These are phyloP conservation scores for Taurulus bubalis DNA, from an alignment of 2,113 vertebrate species.

Conservation along the genomic window DNA sequence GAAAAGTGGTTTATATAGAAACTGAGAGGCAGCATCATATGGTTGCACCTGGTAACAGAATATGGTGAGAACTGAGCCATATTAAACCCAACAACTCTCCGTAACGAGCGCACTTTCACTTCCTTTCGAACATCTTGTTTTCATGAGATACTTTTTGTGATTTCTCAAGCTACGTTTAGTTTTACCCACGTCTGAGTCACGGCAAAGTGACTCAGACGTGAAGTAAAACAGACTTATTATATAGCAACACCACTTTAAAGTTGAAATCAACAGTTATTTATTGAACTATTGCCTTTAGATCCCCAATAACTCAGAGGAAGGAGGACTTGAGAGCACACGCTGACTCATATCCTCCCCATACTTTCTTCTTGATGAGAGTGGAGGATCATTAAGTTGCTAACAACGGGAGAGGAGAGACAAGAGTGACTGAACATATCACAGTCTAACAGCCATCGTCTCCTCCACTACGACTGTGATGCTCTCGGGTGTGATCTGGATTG, in stretches of 20 bases:
- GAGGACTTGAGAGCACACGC: conserved; percentile 33
- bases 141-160: conserved; percentile 36
- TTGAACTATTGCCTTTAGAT: conserved; percentile 23
- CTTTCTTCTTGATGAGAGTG: conserved; percentile 51
- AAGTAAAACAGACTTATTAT: neutral
- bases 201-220: too few species aligned
- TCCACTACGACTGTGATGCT: conserved; percentile 37
- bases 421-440: conserved; percentile 43
- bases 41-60: conserved; percentile 77
- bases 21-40: conserved; percentile 80
- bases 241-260: conserved; percentile 2
- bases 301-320: conserved; percentile 19
- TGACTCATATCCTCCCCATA: conserved; percentile 48
- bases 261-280: conserved; percentile 35
- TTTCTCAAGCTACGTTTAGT: conserved; percentile 17
- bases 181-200: conserved; percentile 11
- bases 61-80: conserved; percentile 67
- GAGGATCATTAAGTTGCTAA: conserved; percentile 64
- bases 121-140: conserved; percentile 47
- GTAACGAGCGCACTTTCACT: conserved; percentile 38
- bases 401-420: conserved; percentile 52
- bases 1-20: conserved; percentile 82
- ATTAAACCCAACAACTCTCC: conserved; percentile 63
- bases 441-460: conserved; percentile 45
- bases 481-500: conserved; percentile 48